Percentiles rank a stretch among this genome's conserved stretches.
These are phyloP conservation scores for Bucco capensis DNA, from an alignment of 2,113 vertebrate genomes.

Conservation along the genomic window DNA sequence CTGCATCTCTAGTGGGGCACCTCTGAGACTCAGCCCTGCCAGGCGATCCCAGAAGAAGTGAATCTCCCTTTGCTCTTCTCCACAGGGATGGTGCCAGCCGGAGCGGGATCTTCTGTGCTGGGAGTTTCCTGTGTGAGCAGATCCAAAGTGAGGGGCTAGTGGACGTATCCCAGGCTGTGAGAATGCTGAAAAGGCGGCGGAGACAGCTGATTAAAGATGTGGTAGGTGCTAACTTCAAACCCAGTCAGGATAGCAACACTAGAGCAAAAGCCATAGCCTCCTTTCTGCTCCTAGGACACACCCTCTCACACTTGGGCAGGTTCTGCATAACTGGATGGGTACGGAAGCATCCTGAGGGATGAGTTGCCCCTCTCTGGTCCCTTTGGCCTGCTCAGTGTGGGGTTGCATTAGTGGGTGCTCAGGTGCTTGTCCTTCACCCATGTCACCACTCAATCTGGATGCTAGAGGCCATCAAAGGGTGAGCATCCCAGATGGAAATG, in stretches of 20 bases:
- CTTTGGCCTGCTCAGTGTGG: not conserved
- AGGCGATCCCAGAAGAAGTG: not conserved
- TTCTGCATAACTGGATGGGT: not conserved
- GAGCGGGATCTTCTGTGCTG: conserved; percentile 58
- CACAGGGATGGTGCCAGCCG: conserved; percentile 50
- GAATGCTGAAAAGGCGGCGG: conserved; percentile 27
- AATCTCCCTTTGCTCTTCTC: not conserved
- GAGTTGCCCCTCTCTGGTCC: not conserved
- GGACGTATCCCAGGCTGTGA: conserved; percentile 62
- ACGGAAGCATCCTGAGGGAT: not conserved
- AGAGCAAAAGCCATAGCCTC: not conserved
- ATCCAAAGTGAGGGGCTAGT: conserved; percentile 51
- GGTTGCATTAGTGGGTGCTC: not conserved
- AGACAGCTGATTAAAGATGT: conserved; percentile 43
- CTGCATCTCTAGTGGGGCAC: not conserved
- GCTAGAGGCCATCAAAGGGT: not conserved
- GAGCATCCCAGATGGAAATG: not conserved
- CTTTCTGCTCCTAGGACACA: not conserved
- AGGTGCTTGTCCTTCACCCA: not conserved
- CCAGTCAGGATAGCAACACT: not conserved
- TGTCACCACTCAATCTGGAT: not conserved
- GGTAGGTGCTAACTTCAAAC: conserved; percentile 30
- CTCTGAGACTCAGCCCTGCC: not conserved
- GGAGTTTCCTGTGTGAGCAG: conserved; percentile 57
- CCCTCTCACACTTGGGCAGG: not conserved